Conservation (phyloP, 2,888 invertebrate species). For the Galerucella calmariensis region DNA sequence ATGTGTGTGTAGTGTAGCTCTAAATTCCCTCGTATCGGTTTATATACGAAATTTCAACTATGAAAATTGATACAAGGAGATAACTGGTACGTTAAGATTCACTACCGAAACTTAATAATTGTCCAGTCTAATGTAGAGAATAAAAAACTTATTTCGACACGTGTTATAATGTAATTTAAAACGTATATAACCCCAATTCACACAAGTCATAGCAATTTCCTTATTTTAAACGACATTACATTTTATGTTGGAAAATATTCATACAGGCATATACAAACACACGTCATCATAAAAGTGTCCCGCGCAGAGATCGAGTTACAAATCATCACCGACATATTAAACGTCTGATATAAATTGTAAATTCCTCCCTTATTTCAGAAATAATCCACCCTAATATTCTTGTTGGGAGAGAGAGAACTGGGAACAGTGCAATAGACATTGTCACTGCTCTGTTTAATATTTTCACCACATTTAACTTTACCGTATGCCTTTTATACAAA, state of each 20-base stretch:
- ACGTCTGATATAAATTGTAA: constrained; percentile 44
- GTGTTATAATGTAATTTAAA: too few relatives aligned
- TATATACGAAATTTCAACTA: constrained; percentile 43
- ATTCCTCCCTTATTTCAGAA: constrained; percentile 49
- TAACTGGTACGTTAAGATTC: constrained; percentile 5
- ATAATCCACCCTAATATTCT: constrained; percentile 50
- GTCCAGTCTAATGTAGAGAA: constrained; percentile 35
- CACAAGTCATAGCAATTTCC: constrained; percentile 13
- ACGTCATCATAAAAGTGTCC: constrained; percentile 41
- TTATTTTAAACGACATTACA: constrained; percentile 31
- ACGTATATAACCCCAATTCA: neutral
- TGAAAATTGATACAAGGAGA: constrained; percentile 51
- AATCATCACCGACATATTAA: constrained; percentile 44
- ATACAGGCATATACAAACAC: constrained; percentile 37
- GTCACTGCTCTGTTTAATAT: constrained; percentile 61
- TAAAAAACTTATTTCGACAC: too few relatives aligned
- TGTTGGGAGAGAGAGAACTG: constrained; percentile 44
- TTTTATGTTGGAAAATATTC: constrained; percentile 37
- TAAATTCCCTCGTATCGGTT: constrained; percentile 18
- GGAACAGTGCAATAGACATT: constrained; percentile 58
- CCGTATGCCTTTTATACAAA: constrained; percentile 56
- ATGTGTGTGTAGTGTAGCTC: constrained; percentile 23
- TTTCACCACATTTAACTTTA: constrained; percentile 63
- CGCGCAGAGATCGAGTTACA: constrained; percentile 42
- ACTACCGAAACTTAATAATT: neutral